phyloP scores from a whole-genome alignment of 2,797 vertebrate genomes.

The Chrysocyon brachyurus region DNA sequence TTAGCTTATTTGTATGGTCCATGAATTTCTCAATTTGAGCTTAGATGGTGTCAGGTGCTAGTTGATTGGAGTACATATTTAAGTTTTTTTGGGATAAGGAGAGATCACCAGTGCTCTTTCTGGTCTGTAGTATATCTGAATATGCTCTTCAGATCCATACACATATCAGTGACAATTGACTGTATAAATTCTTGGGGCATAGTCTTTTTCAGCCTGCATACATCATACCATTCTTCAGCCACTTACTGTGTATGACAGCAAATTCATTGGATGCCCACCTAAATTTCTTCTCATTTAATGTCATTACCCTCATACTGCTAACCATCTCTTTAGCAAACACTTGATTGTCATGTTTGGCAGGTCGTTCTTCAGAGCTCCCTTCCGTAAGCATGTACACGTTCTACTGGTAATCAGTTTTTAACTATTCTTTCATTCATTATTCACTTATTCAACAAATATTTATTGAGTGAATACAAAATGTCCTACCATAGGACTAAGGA shows the following conservation, averaged over 20 bases:
- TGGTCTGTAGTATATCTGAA: background rate
- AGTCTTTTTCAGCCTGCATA: background rate
- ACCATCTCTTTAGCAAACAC: background rate
- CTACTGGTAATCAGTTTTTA: background rate
- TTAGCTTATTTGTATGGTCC: background rate
- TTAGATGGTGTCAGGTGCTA: background rate
- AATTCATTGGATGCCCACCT: background rate
- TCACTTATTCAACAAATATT: background rate
- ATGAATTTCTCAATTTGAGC: background rate
- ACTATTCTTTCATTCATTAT: background rate
- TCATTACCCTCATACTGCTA: background rate
- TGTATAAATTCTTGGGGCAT: background rate
- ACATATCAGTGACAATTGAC: background rate
- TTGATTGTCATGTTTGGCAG: background rate
- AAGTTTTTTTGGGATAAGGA: background rate
- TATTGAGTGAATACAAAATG: background rate
- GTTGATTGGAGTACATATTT: background rate
- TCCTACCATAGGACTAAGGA: background rate
- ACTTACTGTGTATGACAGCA: background rate
- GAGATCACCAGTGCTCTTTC: background rate
- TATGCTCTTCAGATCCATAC: background rate
- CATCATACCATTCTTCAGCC: background rate
- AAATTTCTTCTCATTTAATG: background rate
- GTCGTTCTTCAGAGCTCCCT: background rate
- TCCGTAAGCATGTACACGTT: background rate